Base-by-base conservation (phyloP, 2,797 vertebrate species). In the Spondyliosoma cantharus region DNA sequence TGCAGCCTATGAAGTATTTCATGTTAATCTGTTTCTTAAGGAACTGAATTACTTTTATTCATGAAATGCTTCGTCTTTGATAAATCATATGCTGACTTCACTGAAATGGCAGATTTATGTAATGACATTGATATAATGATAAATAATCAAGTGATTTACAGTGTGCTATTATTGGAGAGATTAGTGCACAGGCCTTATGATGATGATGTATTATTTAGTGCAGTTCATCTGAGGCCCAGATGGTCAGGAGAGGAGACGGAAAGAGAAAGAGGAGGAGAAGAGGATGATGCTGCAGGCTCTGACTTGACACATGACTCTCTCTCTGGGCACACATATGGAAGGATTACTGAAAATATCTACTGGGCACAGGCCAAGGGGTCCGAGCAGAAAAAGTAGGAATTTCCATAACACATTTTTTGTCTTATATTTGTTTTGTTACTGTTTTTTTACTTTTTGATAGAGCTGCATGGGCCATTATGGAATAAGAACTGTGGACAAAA, bases 161-260 rank as follows among this genome's bases (percentile, higher is more conserved):
- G 49, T 32, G 8, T 17, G 16, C 53, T 50, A 17, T 50, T 32
- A 43, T 8, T 43, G 45, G 7, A 59, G 11, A 46, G 48, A 69
- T 42, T 20, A 24, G 27, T n/a, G 60, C 20, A 17, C 48, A 32
- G 43, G 25, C 17, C 43, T 61, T 48, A 43, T 32, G 19, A 82
- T 66, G 37, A 66, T 58, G 65, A 58, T 81, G 24, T 25, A 65
- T 82, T 80, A 85, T 87, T 77, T 63, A 81, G 37, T 63, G 54
- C 74, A 69, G 6, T 68, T 75, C 20, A 52, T 64, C 56, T 78
- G 71, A 75, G 64, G 52, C 61, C 56, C 81, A 80, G 79, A 77
- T 80, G 68, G 25, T 25, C 14, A 16, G 53, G 50, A 24, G 69
- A 74, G 65, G 59, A 56, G 43, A 25, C 11, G 70, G 22, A 57